phyloP scores from a whole-genome alignment of 1,140 invertebrate genomes.

The Riptortus pedestris region DNA sequence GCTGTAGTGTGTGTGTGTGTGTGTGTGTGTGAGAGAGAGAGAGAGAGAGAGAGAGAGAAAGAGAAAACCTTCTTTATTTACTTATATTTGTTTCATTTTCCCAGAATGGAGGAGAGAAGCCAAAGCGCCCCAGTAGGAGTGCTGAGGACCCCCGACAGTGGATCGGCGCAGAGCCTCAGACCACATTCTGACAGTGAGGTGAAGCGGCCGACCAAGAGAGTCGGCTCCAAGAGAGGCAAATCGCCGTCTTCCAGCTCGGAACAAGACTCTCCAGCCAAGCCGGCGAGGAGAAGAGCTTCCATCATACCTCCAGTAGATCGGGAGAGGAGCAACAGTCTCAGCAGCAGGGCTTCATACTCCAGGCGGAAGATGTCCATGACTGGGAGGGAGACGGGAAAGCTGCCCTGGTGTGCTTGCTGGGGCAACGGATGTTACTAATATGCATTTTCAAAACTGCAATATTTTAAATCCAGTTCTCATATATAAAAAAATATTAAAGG shows the following conservation, averaged over 20 bases:
- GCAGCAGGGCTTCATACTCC: slow-evolving; percentile 31
- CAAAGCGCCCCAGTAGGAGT: neutral
- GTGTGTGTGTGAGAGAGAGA: too few species aligned
- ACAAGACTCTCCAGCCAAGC: slow-evolving; percentile 33
- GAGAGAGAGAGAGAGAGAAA: too few species aligned
- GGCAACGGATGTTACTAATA: slow-evolving; percentile 41
- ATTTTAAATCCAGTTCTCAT: too few species aligned
- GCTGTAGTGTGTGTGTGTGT: too few species aligned
- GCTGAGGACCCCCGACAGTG: neutral
- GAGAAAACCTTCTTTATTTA: too few species aligned
- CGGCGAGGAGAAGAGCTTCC: slow-evolving; percentile 29
- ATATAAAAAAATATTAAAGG: too few species aligned
- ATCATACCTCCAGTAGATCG: slow-evolving; percentile 21
- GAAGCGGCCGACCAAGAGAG: slow-evolving; percentile 9
- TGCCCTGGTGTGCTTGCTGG: slow-evolving; percentile 45
- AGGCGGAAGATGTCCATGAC: slow-evolving; percentile 32
- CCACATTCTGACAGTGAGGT: slow-evolving; percentile 16
- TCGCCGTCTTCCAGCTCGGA: slow-evolving; percentile 31
- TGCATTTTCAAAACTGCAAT: neutral
- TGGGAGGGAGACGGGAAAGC: slow-evolving; percentile 34
- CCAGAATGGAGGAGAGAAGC: too few species aligned
- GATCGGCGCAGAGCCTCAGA: neutral
- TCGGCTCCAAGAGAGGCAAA: slow-evolving; percentile 23
- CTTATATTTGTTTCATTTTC: too few species aligned
- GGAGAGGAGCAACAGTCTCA: slow-evolving; percentile 33